Conservation (phyloP, 2,113 vertebrate genomes). For the Rafetus swinhoei region DNA sequence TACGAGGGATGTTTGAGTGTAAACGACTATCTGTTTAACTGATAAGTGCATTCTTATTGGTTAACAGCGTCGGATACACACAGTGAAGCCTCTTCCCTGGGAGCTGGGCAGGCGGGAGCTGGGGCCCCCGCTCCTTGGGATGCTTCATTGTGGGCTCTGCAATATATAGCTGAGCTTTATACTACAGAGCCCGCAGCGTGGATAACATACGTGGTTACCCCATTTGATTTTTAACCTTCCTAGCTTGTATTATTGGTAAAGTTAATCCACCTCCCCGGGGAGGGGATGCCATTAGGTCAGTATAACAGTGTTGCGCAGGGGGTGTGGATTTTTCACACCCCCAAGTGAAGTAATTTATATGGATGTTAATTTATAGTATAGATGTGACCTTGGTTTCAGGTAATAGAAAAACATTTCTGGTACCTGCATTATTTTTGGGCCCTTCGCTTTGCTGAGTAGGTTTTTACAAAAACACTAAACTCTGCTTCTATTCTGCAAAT, state of each 20-base stretch:
- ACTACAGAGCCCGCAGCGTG: too few species aligned
- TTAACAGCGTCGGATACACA: too few species aligned
- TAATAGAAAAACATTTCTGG: not conserved
- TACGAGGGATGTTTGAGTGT: not conserved
- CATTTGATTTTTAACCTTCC: too few species aligned
- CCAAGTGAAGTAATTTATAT: not conserved
- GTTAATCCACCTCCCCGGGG: not conserved
- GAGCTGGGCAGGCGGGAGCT: too few species aligned
- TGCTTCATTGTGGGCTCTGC: too few species aligned
- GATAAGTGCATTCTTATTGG: too few species aligned
- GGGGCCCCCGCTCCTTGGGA: too few species aligned
- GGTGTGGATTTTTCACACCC: not conserved
- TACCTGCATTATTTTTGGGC: not conserved
- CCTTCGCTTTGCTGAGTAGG: not conserved
- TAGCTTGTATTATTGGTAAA: too few species aligned
- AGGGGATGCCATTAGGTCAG: not conserved
- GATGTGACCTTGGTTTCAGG: rapidly evolving
- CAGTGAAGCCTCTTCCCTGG: too few species aligned
- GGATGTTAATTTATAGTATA: not conserved
- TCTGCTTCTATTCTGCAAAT: not conserved
- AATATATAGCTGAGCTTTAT: too few species aligned
- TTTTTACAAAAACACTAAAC: not conserved
- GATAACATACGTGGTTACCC: too few species aligned
- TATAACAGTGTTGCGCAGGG: not conserved
- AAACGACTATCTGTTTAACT: too few species aligned